Base-by-base conservation (phyloP, 1,140 invertebrate species). In the Drosophila funebris region DNA sequence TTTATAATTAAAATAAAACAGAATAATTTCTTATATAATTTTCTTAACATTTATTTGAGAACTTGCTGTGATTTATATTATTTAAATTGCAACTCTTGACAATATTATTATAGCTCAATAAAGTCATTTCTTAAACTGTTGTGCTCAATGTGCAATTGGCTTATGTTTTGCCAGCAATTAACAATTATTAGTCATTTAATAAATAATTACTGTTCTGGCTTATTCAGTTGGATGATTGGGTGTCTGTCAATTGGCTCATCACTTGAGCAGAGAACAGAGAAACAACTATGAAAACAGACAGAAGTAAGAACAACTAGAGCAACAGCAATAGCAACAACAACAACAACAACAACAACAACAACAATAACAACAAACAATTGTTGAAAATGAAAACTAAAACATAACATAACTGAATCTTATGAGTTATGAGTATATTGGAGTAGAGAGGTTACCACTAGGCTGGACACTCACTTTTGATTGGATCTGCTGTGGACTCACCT, bases 401-500 rank as follows among this genome's bases (percentile, higher is more conserved):
- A 58, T 54, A 78, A 43, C 48, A 76, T 52, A 80, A 75, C 36
- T 53, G 57, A 57, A 80, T 22, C 76, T 75, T 64, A 57, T n/a
- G n/a, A n/a, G 7, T 27, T 11, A 39, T 2, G 22, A 16, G n/a
- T 57, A 8, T 29, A 9, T 4, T 8, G 41, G 33, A 67, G 71
- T 72, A 64, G 53, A 56, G 67, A 46, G 16, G 14, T 57, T 78
- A 64, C 71, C 63, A 68, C 53, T 18, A 22, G 48, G 39, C 24
- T 76, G 64, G 76, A 83, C 81, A 85, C 81, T 85, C 81, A 85
- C 81, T 85, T 85, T 85, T 85, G 82, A 46, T 88, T 81, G 82
- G 82, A 89, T 88, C 82, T 66, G 81, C 83, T 54, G 67, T 77
- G 69, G 66, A 90, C 96, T 96, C 93, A 98, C 97, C 97, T 97